A percentile compares a stretch with the other conserved stretches of the same genome.
These are phyloP conservation scores for Lagocephalus sceleratus DNA, from an alignment of 2,797 vertebrate genomes.

Conservation along the genomic window DNA sequence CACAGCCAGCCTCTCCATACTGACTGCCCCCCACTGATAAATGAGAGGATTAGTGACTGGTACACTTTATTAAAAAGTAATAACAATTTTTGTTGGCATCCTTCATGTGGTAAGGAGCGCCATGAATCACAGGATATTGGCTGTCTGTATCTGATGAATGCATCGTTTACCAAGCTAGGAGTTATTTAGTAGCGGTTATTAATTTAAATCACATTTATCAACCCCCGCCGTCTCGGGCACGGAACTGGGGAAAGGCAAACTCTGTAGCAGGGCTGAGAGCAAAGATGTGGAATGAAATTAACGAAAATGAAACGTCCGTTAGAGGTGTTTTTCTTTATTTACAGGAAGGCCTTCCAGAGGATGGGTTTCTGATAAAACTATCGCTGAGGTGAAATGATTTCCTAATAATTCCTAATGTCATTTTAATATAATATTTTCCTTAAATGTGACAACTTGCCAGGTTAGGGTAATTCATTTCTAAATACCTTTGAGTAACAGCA, in stretches of 20 bases:
- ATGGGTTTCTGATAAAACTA: not conserved
- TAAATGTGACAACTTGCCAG: too few relatives aligned
- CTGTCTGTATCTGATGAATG: conserved; percentile 99
- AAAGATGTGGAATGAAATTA: conserved; percentile 27
- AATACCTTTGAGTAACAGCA: too few relatives aligned
- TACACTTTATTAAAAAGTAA: conserved; percentile 99
- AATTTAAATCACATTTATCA: conserved; percentile 99
- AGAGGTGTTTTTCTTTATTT: conserved; percentile 18
- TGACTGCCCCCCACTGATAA: conserved; percentile 87
- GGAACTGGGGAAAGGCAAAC: conserved; percentile 41
- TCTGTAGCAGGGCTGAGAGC: conserved; percentile 44
- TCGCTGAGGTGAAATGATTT: not conserved
- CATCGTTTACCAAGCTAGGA: conserved; percentile 99
- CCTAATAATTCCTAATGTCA: too few relatives aligned
- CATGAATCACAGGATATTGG: conserved; percentile 99
- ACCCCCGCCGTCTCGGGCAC: conserved; percentile 69
- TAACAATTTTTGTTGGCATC: conserved; percentile 99
- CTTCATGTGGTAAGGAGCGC: conserved; percentile 93
- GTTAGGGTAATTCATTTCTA: too few relatives aligned
- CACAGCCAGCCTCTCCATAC: conserved; percentile 73
- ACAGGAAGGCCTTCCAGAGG: conserved; percentile 10
- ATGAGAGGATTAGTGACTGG: conserved; percentile 96
- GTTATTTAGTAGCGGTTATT: conserved; percentile 99
- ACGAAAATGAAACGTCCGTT: conserved; percentile 15
- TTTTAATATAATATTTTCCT: too few relatives aligned